These are phyloP conservation scores for Ditylenchus weischeri DNA, from an alignment of 2,888 invertebrate species.

Conservation along the genomic window DNA sequence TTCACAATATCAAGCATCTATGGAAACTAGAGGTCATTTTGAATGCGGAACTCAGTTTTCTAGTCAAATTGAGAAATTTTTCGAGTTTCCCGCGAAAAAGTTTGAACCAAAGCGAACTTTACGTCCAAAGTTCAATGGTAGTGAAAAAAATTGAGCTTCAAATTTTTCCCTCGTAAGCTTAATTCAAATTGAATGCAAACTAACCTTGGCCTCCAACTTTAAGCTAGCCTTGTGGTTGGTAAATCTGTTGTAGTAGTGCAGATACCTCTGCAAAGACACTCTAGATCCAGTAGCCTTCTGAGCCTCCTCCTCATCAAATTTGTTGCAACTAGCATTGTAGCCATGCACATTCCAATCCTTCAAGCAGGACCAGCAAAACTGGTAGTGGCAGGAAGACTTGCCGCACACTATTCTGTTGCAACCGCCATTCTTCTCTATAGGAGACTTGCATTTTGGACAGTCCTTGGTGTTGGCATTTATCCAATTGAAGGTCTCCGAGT, in stretches of 20 bases:
- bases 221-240: conserved; percentile 99
- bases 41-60: too few relatives aligned
- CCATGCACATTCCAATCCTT: conserved; percentile 87
- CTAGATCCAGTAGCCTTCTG: conserved; percentile 77
- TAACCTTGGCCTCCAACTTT: conserved; percentile 85
- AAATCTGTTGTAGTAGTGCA: conserved; percentile 97
- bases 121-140: too few relatives aligned
- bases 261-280: conserved; percentile 88
- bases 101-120: too few relatives aligned
- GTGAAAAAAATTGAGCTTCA: too few relatives aligned
- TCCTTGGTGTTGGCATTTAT: conserved; percentile 98
- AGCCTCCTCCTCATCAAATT: conserved; percentile 87
- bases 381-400: conserved; percentile 85
- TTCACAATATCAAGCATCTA: too few relatives aligned
- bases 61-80: too few relatives aligned
- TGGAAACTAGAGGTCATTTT: too few relatives aligned
- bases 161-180: background rate
- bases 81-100: too few relatives aligned
- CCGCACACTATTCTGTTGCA: conserved; percentile 97
- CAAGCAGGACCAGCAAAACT: conserved; percentile 98
- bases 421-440: conserved; percentile 64
- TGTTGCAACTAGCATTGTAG: conserved; percentile 92
- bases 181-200: background rate
- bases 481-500: conserved; percentile 98
- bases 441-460: conserved; percentile 91